These are phyloP conservation scores for Columbina picui DNA, from an alignment of 2,113 vertebrate genomes.

Conservation along the genomic window DNA sequence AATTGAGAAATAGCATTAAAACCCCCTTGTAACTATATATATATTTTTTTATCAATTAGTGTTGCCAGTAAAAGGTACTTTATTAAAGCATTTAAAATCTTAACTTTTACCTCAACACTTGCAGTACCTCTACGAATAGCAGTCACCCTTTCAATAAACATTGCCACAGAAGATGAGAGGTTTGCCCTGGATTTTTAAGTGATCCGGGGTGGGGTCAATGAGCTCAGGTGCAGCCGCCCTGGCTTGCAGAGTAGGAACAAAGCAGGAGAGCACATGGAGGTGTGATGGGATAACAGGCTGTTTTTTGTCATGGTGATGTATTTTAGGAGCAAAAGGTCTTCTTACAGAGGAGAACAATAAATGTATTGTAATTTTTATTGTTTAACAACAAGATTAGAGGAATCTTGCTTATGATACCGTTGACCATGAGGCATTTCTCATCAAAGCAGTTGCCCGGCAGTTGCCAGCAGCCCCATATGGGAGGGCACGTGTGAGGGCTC, in stretches of 20 bases:
- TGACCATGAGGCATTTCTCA: rapidly evolving
- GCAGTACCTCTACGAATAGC: rapidly evolving
- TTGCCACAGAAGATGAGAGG: rapidly evolving
- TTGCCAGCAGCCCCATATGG: neutral
- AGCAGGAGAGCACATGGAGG: neutral
- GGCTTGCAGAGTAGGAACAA: rapidly evolving
- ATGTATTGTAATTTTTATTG: neutral
- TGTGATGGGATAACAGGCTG: neutral
- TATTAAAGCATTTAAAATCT: neutral
- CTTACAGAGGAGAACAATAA: neutral
- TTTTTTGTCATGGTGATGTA: neutral
- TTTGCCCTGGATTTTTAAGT: neutral
- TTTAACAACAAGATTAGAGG: neutral
- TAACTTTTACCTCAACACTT: neutral
- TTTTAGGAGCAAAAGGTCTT: neutral
- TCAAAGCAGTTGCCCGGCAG: neutral
- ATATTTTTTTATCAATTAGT: rapidly evolving
- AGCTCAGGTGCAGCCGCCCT: neutral
- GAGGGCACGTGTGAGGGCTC: no score
- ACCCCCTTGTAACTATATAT: rapidly evolving
- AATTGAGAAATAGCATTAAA: neutral
- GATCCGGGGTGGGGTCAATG: neutral
- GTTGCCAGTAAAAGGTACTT: rapidly evolving
- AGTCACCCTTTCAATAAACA: neutral
- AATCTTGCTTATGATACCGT: neutral